Evolutionary conservation across 2,113 vertebrate species (phyloP), one percentile per base, ranked within the genome.

Genomic region (Apus apus): DNA sequence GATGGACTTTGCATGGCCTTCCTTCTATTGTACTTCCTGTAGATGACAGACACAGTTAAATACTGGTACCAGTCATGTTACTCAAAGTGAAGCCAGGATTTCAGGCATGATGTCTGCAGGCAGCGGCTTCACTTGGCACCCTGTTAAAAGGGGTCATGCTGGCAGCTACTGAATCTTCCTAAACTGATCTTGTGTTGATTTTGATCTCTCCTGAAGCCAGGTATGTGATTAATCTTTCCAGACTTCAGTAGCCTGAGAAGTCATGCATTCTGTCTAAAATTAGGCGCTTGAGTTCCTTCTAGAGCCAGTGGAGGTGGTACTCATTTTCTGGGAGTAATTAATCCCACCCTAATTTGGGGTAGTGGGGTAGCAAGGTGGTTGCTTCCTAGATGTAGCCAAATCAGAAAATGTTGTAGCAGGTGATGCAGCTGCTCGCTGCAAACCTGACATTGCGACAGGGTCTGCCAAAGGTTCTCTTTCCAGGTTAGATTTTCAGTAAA

Each of bases 21-120:
- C 89, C 82, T 93, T 87, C 74, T 60, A 83, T 94, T 96, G 89
- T 93, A n/a, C 23, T 76, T 95, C 82, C 90, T 85, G 87, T 58
- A 58, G 78, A 58, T 91, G 74, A 79, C n/a, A 65, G 54, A 57
- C 81, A 81, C 0, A 34, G 43, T 51, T 89, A 79, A 76, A 40
- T 93, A 58, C 58, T 94, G 58, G 30, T 75, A 11, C 25, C 7
- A 32, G 56, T 36, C 17, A 32, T n/a, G 83, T 58, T 90, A 36
- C 13, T 87, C 17, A 48, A 36, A 34, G 8, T 18, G 13, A 74
- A 67, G 19, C 22, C 53, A 68, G 50, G 48, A 58, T 77, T 77
- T 68, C 30, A 25, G 32, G 27, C 1, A 2, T 22, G 3, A 1
- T 29, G 58, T 46, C 45, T 62, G 6, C 54, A 61, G 54, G 27